Conservation (phyloP, 2,797 vertebrate genomes). For the Meda fulgida region DNA sequence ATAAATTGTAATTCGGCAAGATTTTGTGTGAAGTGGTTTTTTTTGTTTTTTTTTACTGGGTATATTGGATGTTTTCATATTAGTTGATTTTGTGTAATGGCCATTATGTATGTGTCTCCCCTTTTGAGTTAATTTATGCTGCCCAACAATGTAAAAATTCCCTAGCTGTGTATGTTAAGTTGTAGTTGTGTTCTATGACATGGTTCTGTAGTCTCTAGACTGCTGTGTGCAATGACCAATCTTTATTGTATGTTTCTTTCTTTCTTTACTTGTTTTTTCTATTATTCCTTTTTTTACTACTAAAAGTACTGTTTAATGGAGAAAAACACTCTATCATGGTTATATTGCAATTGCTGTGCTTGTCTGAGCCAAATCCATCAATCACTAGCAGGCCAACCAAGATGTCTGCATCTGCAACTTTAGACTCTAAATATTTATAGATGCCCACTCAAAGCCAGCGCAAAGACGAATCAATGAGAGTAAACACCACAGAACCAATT, state of each 20-base stretch:
- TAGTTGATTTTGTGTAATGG: neutral
- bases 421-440: conserved; percentile 56
- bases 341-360: neutral
- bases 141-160: neutral
- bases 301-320: neutral
- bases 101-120: neutral
- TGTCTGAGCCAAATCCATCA: neutral
- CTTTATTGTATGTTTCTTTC: neutral
- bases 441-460: conserved; percentile 12
- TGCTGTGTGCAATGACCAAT: neutral
- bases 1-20: neutral
- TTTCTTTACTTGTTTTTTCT: neutral
- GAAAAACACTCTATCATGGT: neutral
- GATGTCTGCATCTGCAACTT: conserved; percentile 31
- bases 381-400: conserved; percentile 17
- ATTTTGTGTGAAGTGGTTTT: too few relatives aligned
- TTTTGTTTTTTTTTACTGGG: too few relatives aligned
- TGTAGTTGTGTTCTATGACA: neutral
- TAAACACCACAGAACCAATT: conserved; percentile 14
- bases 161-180: neutral
- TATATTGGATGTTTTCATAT: neutral
- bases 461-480: conserved; percentile 36
- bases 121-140: neutral
- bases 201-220: neutral
- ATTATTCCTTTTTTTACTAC: neutral